These are phyloP conservation scores for Drosophila micromelanica DNA, from an alignment of 1,140 invertebrate genomes.

Conservation along the genomic window DNA sequence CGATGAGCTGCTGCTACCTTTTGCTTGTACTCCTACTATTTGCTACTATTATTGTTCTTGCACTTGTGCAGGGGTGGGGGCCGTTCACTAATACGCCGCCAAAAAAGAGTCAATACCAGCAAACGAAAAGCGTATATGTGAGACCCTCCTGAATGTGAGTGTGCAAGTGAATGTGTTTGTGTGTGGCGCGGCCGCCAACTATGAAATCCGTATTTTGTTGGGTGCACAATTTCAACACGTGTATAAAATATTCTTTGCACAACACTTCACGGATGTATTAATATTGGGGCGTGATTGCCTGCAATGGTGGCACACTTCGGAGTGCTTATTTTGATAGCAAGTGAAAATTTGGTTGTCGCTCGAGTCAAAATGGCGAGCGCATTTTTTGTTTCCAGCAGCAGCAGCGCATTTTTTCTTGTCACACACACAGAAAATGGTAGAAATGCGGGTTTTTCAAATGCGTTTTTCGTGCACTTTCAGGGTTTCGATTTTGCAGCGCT, in stretches of 20 bases:
- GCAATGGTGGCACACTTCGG: conserved; percentile 19
- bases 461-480: conserved; percentile 56
- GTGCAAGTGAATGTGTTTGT: conserved; percentile 22
- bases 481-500: conserved; percentile 61
- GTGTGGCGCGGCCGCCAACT: conserved; percentile 44
- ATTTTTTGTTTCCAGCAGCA: conserved; percentile 75
- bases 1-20: conserved; percentile 11
- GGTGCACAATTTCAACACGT: conserved; percentile 44
- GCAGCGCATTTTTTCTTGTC: conserved; percentile 76
- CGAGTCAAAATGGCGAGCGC: conserved; percentile 83
- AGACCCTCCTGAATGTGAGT: conserved; percentile 15
- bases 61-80: conserved; percentile 6
- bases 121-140: conserved; percentile 44
- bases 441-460: conserved; percentile 57
- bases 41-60: conserved; percentile 19
- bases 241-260: conserved; percentile 35
- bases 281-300: conserved; percentile 25
- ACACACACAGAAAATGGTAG: conserved; percentile 70
- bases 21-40: conserved; percentile 8
- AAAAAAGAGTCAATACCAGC: conserved; percentile 51
- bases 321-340: conserved; percentile 40
- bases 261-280: conserved; percentile 29
- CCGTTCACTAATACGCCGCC: conserved; percentile 51
- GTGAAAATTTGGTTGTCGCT: conserved; percentile 58
- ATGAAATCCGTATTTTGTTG: conserved; percentile 39